Conservation (phyloP, 2,113 vertebrate genomes). For the Neotragus moschatus region DNA sequence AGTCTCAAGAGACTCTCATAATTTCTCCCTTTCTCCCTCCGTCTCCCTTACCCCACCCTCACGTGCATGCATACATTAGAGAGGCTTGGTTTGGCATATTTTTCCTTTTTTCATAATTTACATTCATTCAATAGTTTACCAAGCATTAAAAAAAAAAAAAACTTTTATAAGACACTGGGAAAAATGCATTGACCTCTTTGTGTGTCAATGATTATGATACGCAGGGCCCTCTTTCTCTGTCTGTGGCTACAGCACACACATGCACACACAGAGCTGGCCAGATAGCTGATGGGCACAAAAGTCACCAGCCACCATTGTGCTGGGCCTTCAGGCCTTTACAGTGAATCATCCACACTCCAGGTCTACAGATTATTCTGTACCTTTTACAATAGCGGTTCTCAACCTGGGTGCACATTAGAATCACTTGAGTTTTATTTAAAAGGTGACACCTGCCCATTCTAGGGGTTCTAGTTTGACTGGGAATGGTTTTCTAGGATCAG, state of each 20-base stretch:
- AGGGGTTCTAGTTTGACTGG: background rate
- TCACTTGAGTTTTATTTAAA: background rate
- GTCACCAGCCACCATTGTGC: background rate
- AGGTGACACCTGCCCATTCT: background rate
- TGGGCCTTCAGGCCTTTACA: background rate
- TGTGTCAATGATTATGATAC: no score
- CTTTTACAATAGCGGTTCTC: background rate
- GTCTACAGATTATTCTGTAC: background rate
- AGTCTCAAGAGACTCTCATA: background rate
- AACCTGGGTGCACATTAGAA: background rate
- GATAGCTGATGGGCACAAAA: background rate
- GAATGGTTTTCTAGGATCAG: background rate
- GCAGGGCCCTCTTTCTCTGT: background rate
- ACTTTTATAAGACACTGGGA: background rate
- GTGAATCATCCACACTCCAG: background rate
- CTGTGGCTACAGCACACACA: background rate
- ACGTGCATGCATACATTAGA: background rate
- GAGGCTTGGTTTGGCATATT: background rate
- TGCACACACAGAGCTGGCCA: accelerated
- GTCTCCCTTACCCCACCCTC: background rate
- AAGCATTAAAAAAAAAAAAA: background rate
- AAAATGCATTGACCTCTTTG: background rate
- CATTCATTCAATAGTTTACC: background rate
- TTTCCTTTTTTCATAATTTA: background rate
- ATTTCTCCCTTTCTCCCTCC: background rate